These are phyloP conservation scores for Argynnis bischoffii DNA, from an alignment of 2,888 invertebrate genomes.

Conservation along the genomic window DNA sequence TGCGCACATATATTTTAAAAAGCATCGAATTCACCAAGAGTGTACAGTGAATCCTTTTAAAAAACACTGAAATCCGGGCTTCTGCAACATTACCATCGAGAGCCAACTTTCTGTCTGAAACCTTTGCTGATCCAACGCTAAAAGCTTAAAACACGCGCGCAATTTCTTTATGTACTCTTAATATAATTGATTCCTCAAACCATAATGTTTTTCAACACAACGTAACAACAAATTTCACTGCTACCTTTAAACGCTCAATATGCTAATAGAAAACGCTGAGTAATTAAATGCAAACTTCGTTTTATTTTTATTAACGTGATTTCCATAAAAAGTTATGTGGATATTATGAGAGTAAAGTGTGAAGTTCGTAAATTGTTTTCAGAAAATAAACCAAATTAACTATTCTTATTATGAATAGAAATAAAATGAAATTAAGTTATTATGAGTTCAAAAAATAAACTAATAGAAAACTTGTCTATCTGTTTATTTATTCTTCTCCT, in stretches of 20 bases:
- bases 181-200: conserved; percentile 45
- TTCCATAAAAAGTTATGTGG: conserved; percentile 10
- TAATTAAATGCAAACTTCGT: conserved; percentile 29
- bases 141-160: conserved; percentile 55
- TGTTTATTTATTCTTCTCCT: too few relatives aligned
- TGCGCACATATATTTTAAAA: conserved; percentile 34
- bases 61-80: conserved; percentile 37
- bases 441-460: too few relatives aligned
- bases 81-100: conserved; percentile 37
- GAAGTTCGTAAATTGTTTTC: background rate
- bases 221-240: conserved; percentile 21
- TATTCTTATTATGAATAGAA: background rate
- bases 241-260: conserved; percentile 16
- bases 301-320: conserved; percentile 23
- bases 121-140: conserved; percentile 52
- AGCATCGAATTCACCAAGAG: conserved; percentile 28
- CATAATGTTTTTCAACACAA: conserved; percentile 42
- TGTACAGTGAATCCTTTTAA: conserved; percentile 36
- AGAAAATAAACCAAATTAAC: background rate
- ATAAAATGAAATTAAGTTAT: too few relatives aligned
- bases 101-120: conserved; percentile 45
- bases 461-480: too few relatives aligned
- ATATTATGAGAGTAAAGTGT: background rate
- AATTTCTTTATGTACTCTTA: conserved; percentile 46
- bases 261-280: conserved; percentile 29